Evolutionary conservation across 2,113 vertebrate genomes (phyloP).

Genomic region (Cyanocitta stelleri): DNA sequence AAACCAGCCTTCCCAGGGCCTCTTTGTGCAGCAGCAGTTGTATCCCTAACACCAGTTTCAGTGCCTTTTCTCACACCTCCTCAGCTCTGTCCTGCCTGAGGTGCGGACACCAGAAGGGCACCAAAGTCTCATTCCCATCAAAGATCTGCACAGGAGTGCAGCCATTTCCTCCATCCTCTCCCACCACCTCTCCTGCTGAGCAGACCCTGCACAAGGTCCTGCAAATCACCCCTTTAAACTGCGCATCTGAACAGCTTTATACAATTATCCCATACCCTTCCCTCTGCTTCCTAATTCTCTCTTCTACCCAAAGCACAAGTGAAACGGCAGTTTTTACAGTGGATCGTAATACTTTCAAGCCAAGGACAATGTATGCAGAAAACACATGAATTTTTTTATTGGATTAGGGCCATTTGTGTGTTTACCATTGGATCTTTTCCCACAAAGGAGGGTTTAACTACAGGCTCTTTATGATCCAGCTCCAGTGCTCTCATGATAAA

Average conservation of each 20-base stretch:
- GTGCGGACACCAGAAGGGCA: not conserved
- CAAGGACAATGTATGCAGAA: not conserved
- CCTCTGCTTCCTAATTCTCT: not conserved
- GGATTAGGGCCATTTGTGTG: not conserved
- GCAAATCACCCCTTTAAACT: not conserved
- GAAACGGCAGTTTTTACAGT: not conserved
- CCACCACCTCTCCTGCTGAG: not conserved
- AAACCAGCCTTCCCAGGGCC: not conserved
- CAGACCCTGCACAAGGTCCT: not conserved
- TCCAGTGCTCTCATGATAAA: not conserved
- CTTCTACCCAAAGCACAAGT: not conserved
- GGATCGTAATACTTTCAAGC: not conserved
- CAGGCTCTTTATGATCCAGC: not conserved
- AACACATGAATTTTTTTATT: not conserved
- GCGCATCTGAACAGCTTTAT: accelerated
- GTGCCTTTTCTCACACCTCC: not conserved
- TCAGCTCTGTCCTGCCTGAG: not conserved
- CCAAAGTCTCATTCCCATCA: not conserved
- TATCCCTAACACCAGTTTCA: not conserved
- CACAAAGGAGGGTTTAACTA: not conserved
- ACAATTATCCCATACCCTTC: not conserved
- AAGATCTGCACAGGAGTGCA: not conserved
- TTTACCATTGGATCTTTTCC: not conserved
- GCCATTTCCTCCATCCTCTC: not conserved
- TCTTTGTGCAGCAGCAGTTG: not conserved